These are phyloP conservation scores for Sander lucioperca DNA, from an alignment of 2,113 vertebrate species.

Conservation along the genomic window DNA sequence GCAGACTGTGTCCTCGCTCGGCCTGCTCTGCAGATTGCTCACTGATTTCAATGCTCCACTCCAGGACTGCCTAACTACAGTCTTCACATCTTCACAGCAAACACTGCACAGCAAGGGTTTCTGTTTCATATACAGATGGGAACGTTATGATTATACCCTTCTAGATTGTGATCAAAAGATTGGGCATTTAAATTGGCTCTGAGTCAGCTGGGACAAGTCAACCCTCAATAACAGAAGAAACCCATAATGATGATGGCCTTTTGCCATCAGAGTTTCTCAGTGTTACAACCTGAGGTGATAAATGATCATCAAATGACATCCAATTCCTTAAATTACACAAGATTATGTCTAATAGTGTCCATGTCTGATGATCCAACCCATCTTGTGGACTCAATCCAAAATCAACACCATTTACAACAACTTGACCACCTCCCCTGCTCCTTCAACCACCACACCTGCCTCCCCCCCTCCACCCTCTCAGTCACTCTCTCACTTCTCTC, in stretches of 20 bases:
- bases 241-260: not conserved
- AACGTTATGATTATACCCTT: not conserved
- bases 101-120: not conserved
- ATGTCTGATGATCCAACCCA: no score
- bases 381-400: no score
- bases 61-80: not conserved
- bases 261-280: not conserved
- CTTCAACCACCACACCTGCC: no score
- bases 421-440: no score
- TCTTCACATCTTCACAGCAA: conserved; percentile 22
- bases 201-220: not conserved
- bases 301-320: not conserved
- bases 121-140: not conserved
- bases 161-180: not conserved
- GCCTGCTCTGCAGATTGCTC: conserved; percentile 9
- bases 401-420: no score
- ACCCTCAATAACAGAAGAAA: not conserved
- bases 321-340: not conserved
- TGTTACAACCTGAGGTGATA: conserved; percentile 1
- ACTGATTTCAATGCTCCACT: conserved; percentile 12
- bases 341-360: not conserved
- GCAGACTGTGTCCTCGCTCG: conserved; percentile 45
- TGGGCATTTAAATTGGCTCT: not conserved
- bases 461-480: no score
- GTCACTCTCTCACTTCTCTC: no score